phyloP scores from a whole-genome alignment of 2,888 invertebrate genomes.

The Caradrina clavipalpis region DNA sequence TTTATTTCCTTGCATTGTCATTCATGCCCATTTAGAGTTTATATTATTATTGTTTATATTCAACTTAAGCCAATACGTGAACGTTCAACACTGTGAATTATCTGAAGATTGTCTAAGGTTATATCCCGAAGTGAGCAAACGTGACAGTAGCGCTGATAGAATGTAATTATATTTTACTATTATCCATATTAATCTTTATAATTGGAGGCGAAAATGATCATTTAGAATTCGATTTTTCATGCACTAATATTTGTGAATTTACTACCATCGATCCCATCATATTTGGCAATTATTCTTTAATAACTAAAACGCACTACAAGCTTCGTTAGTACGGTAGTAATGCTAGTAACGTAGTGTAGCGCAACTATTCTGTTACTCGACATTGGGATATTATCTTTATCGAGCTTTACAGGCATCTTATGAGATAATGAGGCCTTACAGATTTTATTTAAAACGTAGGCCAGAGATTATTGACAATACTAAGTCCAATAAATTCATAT shows the following conservation, averaged over 20 bases:
- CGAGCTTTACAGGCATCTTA: conserved; percentile 10
- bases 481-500: conserved; percentile 31
- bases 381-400: conserved; percentile 54
- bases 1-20: conserved; percentile 61
- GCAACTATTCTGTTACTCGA: conserved; percentile 31
- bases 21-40: conserved; percentile 38
- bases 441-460: conserved; percentile 29
- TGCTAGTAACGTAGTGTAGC: conserved; percentile 29
- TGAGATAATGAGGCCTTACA: conserved; percentile 42
- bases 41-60: conserved; percentile 7
- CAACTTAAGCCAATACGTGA: conserved; percentile 8
- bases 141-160: conserved; percentile 8
- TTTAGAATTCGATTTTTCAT: conserved; percentile 5
- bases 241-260: conserved; percentile 20
- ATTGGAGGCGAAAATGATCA: conserved; percentile 17
- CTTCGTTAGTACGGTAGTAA: conserved; percentile 28
- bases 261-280: conserved; percentile 24
- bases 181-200: conserved; percentile 15
- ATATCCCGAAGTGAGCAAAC: conserved; percentile 47
- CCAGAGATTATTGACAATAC: conserved; percentile 44
- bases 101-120: conserved; percentile 22
- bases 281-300: conserved; percentile 20
- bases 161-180: conserved; percentile 10
- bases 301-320: conserved; percentile 22
- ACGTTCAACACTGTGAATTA: conserved; percentile 9